A percentile compares a stretch with the other conserved stretches of the same genome.
These are phyloP conservation scores for Muraenolepis orangiensis DNA, from an alignment of 2,797 vertebrate species.

Conservation along the genomic window DNA sequence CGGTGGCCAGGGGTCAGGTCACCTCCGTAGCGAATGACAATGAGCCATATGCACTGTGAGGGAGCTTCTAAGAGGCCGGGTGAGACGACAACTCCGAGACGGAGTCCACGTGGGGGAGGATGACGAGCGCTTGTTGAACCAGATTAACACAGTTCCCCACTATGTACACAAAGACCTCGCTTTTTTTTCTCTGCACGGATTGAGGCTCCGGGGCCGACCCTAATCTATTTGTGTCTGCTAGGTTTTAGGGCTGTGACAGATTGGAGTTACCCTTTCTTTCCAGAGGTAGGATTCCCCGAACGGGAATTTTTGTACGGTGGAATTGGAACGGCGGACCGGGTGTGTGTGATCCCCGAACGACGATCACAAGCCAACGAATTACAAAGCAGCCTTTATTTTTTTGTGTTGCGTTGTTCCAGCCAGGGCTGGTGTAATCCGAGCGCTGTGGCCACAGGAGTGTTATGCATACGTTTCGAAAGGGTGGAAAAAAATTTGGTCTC, in stretches of 20 bases:
- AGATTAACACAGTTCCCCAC: constrained; percentile 62
- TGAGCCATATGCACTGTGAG: constrained; percentile 49
- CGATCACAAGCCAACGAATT: constrained; percentile 36
- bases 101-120: not conserved
- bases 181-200: constrained; percentile 48
- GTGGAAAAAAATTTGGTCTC: constrained; percentile 30
- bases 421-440: constrained; percentile 32
- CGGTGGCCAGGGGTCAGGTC: constrained; percentile 41
- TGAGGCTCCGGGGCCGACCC: constrained; percentile 50
- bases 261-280: constrained; percentile 37
- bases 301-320: constrained; percentile 45
- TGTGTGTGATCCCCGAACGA: constrained; percentile 34
- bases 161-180: constrained; percentile 40
- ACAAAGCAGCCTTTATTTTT: constrained; percentile 37
- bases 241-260: constrained; percentile 54
- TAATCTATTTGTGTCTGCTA: constrained; percentile 65
- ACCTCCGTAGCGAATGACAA: constrained; percentile 34
- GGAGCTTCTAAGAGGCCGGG: constrained; percentile 44
- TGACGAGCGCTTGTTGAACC: constrained; percentile 43
- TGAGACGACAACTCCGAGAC: constrained; percentile 25
- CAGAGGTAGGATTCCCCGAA: constrained; percentile 30
- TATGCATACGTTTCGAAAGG: constrained; percentile 17
- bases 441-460: constrained; percentile 33
- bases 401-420: constrained; percentile 34
- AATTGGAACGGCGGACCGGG: constrained; percentile 44